Conservation (phyloP, 2,888 invertebrate species). For the Ophonus ardosiacus region DNA sequence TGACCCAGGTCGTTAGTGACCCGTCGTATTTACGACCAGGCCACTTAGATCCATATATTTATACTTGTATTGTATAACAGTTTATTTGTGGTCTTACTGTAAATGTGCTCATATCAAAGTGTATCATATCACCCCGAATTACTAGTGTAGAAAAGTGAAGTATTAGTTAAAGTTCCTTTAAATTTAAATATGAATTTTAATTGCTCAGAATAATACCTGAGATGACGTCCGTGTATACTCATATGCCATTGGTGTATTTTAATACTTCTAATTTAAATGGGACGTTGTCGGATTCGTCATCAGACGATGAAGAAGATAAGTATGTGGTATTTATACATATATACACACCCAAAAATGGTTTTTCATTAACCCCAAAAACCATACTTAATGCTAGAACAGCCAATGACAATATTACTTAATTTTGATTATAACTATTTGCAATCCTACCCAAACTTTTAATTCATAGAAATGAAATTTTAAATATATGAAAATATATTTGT, state of each 20-base stretch:
- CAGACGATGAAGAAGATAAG: conserved; percentile 51
- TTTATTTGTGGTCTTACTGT: too few relatives aligned
- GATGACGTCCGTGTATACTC: conserved; percentile 55
- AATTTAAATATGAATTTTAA: conserved; percentile 14
- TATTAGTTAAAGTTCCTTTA: neutral
- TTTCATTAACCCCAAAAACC: neutral
- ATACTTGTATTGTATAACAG: too few relatives aligned
- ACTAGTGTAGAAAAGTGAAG: neutral
- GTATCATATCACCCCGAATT: conserved; percentile 12
- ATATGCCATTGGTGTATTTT: conserved; percentile 38
- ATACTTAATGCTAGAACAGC: too few relatives aligned
- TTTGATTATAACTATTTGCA: too few relatives aligned
- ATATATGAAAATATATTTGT: too few relatives aligned
- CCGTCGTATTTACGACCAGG: neutral
- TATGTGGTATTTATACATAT: neutral
- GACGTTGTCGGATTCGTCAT: conserved; percentile 27
- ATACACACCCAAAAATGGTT: neutral
- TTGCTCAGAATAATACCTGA: neutral
- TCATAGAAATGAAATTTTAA: too few relatives aligned
- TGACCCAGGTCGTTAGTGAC: conserved; percentile 20
- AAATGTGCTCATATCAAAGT: neutral
- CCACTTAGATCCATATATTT: neutral
- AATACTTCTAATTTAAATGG: conserved; percentile 29
- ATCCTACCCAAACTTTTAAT: too few relatives aligned
- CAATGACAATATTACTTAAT: too few relatives aligned